These are phyloP conservation scores for Trimorus sp. DNA, from an alignment of 2,888 invertebrate genomes.

Conservation along the genomic window DNA sequence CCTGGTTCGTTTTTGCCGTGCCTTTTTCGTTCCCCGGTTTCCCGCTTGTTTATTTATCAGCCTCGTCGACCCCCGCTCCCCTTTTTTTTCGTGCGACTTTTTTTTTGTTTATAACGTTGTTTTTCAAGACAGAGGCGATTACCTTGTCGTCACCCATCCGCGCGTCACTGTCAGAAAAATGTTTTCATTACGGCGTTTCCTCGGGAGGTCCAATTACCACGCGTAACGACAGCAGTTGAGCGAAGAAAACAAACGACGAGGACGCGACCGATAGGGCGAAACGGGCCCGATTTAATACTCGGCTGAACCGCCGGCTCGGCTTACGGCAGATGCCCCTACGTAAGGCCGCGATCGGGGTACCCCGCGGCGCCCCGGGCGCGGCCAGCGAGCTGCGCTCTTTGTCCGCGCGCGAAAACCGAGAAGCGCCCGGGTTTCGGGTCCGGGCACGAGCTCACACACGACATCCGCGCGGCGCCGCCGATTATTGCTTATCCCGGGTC, in stretches of 20 bases:
- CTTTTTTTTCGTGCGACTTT: conserved; percentile 7
- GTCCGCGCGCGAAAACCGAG: neutral
- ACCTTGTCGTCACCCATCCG: conserved; percentile 7
- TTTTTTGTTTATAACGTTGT: conserved; percentile 8
- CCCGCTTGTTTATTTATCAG: conserved; percentile 40
- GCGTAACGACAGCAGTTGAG: conserved; percentile 52
- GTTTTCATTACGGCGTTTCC: conserved; percentile 54
- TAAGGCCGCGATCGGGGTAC: conserved; percentile 80
- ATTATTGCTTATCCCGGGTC: conserved; percentile 65
- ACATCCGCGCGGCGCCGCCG: neutral
- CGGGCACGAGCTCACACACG: conserved; percentile 43
- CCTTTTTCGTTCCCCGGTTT: conserved; percentile 57
- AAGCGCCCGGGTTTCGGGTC: no score
- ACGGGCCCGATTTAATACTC: conserved; percentile 80
- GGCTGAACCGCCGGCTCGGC: conserved; percentile 80
- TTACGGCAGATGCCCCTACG: conserved; percentile 81
- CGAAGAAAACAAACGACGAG: conserved; percentile 29
- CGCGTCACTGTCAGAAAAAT: conserved; percentile 43
- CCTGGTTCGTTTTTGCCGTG: conserved; percentile 55
- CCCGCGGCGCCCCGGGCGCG: conserved; percentile 37
- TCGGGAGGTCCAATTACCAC: conserved; percentile 54
- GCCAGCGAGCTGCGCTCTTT: neutral
- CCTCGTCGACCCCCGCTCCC: conserved; percentile 2
- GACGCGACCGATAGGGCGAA: conserved; percentile 33
- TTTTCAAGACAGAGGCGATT: conserved; percentile 20